phyloP scores from a whole-genome alignment of 2,888 invertebrate genomes.

The Ophioninae sp. region DNA sequence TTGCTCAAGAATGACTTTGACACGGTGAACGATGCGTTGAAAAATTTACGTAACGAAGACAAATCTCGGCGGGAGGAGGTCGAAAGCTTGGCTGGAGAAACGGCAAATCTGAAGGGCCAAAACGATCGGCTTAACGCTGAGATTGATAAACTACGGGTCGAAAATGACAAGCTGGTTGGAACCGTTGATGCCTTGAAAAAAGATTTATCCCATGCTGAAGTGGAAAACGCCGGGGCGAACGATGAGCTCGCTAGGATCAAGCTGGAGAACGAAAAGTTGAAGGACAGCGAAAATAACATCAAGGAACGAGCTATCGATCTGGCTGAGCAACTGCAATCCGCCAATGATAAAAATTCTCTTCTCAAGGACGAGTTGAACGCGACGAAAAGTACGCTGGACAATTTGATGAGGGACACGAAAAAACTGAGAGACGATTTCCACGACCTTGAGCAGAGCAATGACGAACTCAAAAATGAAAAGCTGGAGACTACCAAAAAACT shows the following conservation, averaged over 20 bases:
- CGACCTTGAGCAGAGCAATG: slow-evolving; percentile 27
- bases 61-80: slow-evolving; percentile 50
- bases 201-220: slow-evolving; percentile 62
- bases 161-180: slow-evolving; percentile 55
- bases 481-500: slow-evolving; percentile 37
- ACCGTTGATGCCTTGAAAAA: slow-evolving; percentile 54
- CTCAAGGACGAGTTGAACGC: slow-evolving; percentile 35
- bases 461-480: slow-evolving; percentile 27
- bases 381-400: slow-evolving; percentile 41
- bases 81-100: slow-evolving; percentile 52
- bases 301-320: slow-evolving; percentile 44
- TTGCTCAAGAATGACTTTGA: slow-evolving; percentile 47
- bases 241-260: slow-evolving; percentile 59
- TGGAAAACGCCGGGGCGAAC: slow-evolving; percentile 56
- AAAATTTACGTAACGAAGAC: slow-evolving; percentile 55
- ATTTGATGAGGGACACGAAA: slow-evolving; percentile 43
- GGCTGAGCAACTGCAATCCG: slow-evolving; percentile 43
- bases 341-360: slow-evolving; percentile 48
- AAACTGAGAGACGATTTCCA: slow-evolving; percentile 44
- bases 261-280: slow-evolving; percentile 60
- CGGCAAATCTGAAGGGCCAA: slow-evolving; percentile 49
- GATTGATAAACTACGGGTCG: slow-evolving; percentile 57
- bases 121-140: slow-evolving; percentile 51
- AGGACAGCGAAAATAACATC: slow-evolving; percentile 49
- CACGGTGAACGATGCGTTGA: slow-evolving; percentile 15